Evolutionary conservation across 1,140 invertebrate species (phyloP).

Genomic region (Nasonia longicornis): DNA sequence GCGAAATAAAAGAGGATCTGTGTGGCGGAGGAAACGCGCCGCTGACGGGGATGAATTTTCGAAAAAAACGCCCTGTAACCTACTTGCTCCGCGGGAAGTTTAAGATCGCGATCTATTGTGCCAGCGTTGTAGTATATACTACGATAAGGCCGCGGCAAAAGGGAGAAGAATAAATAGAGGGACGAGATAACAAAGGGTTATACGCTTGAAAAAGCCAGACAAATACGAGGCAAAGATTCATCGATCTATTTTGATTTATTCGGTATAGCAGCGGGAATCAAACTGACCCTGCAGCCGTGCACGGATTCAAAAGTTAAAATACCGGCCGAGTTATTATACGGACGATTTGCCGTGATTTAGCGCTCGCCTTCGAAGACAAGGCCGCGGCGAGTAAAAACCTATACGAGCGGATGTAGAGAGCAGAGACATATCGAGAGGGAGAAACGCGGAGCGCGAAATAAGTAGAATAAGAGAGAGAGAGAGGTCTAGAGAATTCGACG

Average conservation of each 20-base stretch:
- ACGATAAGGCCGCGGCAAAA: background rate
- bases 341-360: background rate
- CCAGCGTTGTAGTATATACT: background rate
- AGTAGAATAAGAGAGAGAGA: constrained; percentile 8
- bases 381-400: background rate
- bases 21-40: background rate
- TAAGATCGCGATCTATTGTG: background rate
- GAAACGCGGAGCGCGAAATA: constrained; percentile 1
- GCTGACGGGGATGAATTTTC: constrained; percentile 8
- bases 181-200: constrained; percentile 1
- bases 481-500: constrained; percentile 33
- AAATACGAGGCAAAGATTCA: constrained; percentile 31
- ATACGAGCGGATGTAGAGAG: background rate
- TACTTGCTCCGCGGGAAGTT: background rate
- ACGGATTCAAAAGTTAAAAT: too few relatives aligned
- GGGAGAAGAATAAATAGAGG: constrained; percentile 18
- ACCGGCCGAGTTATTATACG: background rate
- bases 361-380: background rate
- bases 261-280: background rate
- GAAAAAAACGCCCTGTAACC: background rate
- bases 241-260: constrained; percentile 41
- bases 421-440: constrained; percentile 6
- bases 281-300: background rate
- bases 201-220: constrained; percentile 24
- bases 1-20: background rate